Evolutionary conservation across 2,888 invertebrate species (phyloP), one percentile per base, ranked within the genome.

Genomic region (Brachypalpus laphriformis): DNA sequence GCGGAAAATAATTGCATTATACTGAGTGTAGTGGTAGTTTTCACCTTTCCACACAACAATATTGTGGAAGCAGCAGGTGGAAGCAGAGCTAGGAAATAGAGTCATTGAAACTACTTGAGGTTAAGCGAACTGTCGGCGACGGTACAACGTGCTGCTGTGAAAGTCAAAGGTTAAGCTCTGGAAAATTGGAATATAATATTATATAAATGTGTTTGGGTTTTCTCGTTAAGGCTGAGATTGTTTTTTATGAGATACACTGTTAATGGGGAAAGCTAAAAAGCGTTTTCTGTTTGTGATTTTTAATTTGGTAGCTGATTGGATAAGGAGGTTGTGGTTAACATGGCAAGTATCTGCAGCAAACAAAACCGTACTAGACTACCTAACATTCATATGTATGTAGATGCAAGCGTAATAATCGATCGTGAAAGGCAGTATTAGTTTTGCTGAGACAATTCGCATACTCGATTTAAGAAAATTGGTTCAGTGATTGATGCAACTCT

Each of bases 1-100:
- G 81, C 71, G 80, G 66, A 81, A 85, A 59, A 81, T 76, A 49
- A 70, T 85, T 85, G 65, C 70, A 78, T 78, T 83, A 78, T 51
- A 51, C 37, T 34, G 59, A 3, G 45, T n/a, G 66, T 31, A 18
- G 37, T 56, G 49, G 61, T 63, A 47, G 70, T 85, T 85, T 85
- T 80, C 80, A 81, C 81, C 80, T 81, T 75, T 78, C 25, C 61
- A 49, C 54, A 61, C 61, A 7, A 31, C 31, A n/a, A 25, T 25
- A 56, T 57, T 47, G 34, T 42, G 45, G 63, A n/a, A n/a, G n/a
- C 63, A 18, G 65, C 71, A 71, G 71, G 77, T 76, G 71, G 59
- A 66, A 66, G 20, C 56, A 28, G 16, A 9, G 42, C 22, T 31
- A 45, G 68, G 54, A 74, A 78, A 78, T 70, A 11, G 65, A 83